Conservation (phyloP, 2,797 vertebrate species). For the Loriculus beryllinus region DNA sequence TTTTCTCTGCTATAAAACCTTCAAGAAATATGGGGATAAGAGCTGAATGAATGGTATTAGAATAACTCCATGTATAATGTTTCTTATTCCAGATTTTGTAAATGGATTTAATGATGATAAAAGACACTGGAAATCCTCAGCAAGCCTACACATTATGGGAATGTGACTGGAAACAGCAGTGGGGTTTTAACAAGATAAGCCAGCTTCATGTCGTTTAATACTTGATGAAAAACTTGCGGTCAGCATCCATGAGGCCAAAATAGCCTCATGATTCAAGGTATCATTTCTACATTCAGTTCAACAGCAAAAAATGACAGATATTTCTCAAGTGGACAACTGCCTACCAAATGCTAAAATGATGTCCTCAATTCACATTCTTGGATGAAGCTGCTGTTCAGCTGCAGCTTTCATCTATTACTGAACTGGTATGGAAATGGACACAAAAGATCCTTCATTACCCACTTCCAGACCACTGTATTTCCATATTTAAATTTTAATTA, state of each 20-base stretch:
- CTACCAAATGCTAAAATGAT: not conserved
- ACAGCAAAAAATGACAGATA: not conserved
- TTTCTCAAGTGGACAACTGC: not conserved
- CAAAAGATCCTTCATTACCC: not conserved
- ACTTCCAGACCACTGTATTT: not conserved
- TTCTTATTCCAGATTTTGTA: not conserved
- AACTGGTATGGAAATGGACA: not conserved
- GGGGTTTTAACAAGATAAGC: not conserved
- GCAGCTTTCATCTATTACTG: not conserved
- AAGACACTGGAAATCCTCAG: not conserved
- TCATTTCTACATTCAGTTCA: not conserved
- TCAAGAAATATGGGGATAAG: not conserved
- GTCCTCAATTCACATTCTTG: not conserved
- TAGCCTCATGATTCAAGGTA: not conserved
- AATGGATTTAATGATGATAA: not conserved
- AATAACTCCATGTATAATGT: not conserved
- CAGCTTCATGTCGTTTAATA: not conserved
- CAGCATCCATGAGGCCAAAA: not conserved
- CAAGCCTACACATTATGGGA: not conserved
- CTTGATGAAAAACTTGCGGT: not conserved
- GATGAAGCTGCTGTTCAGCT: not conserved
- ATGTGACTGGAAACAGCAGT: not conserved
- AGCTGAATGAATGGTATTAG: not conserved
- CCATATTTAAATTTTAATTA: constrained; percentile 29
- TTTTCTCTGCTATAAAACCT: not conserved